Evolutionary conservation across 30 jellyfish, hydroid and myxozoan genomes (phyloP), one percentile per base, ranked within the genome.

Genomic region (Hydractinia symbiolongicarpus): DNA sequence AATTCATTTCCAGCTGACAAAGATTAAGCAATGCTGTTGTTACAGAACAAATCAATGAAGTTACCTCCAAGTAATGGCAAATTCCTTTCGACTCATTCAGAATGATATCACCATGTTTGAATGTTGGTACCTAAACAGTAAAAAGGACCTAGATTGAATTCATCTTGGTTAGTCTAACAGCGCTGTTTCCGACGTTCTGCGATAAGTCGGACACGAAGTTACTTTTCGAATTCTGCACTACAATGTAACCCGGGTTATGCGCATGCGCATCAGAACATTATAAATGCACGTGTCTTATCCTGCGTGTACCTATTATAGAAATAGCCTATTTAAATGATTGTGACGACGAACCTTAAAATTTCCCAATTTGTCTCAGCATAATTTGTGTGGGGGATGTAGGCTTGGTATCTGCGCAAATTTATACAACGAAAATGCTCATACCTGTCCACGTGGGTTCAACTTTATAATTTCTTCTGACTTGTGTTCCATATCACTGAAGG

Each of bases 391-490:
- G 44, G 44, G 44, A 2, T 30, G 44, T 30, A 30, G 44, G 44
- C 44, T 30, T 30, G 44, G 44, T 30, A 30, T 30, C 44, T 30
- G 44, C n/a, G 15, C 75, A 14, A 16, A 73, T 50, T 10, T 21
- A n/a, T 17, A 16, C 52, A 73, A 50, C 73, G 3, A 58, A 58
- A 1, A 11, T 58, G 69, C 15, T 52, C 51, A 7, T 77, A 83
- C 90, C 90, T 83, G 90, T 16, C 88, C 88, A 55, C 90, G 67
- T 4, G 90, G 90, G 67, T 83, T 83, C 5, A 83, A 10, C 55
- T 83, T 83, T 69, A 83, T 49, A 53, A 72, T 57, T 16, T 83
- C 90, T 53, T 72, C 90, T 5, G 72, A 49, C 58, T 83, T 83
- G 16, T 83, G 90, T 4, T 83, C 90, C 44, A 54, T 53, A 1